A percentile compares a stretch with the other conserved stretches of the same genome.
These are phyloP conservation scores for Tolmerus cingulatus DNA, from an alignment of 2,888 invertebrate genomes.

Conservation along the genomic window DNA sequence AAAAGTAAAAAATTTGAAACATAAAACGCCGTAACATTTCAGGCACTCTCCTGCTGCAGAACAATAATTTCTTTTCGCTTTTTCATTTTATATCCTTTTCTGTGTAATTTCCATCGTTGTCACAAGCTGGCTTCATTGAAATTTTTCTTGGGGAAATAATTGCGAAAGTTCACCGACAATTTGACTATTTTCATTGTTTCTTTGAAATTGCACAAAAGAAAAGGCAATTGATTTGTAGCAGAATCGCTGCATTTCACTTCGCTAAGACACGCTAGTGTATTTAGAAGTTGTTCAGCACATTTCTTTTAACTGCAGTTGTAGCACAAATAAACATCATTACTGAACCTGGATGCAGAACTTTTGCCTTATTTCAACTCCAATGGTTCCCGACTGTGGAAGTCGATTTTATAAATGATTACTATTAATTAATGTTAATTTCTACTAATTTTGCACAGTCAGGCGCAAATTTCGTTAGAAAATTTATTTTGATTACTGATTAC, in stretches of 20 bases:
- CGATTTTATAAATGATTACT: no score
- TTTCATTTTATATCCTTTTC: background rate
- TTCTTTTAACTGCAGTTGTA: background rate
- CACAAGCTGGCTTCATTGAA: background rate
- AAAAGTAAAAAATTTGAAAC: background rate
- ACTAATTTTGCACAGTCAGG: no score
- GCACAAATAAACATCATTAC: no score
- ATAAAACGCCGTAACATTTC: background rate
- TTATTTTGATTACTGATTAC: no score
- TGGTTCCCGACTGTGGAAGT: no score
- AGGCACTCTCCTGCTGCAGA: background rate
- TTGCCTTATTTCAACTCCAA: no score
- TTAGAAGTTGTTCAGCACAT: background rate
- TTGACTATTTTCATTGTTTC: background rate
- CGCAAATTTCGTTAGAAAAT: no score
- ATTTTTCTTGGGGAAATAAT: background rate
- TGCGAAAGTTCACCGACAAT: background rate
- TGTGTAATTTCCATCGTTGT: conserved; percentile 1
- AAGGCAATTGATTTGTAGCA: background rate
- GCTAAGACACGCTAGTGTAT: background rate
- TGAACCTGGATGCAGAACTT: no score
- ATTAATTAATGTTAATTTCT: no score
- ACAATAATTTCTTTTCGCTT: background rate
- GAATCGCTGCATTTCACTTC: background rate
- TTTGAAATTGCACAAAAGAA: background rate